Evolutionary conservation across 2,888 invertebrate species (phyloP).

Genomic region (Hydropsyche betteni): DNA sequence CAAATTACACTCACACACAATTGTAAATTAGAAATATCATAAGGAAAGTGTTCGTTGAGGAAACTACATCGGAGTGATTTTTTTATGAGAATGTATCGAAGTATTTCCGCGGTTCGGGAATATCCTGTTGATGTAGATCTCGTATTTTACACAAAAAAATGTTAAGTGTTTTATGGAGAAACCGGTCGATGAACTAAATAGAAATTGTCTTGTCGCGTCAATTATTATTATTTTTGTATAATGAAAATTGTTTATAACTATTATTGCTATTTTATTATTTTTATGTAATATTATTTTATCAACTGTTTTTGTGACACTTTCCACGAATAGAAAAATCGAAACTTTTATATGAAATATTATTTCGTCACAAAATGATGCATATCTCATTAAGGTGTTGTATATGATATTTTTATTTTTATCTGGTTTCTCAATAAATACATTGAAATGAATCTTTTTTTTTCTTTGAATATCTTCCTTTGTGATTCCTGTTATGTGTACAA

Average conservation of each 20-base stretch:
- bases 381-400: slow-evolving; percentile 23
- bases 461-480: background rate
- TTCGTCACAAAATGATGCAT: slow-evolving; percentile 39
- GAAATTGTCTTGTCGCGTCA: slow-evolving; percentile 8
- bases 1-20: too few species aligned
- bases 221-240: background rate
- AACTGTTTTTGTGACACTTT: slow-evolving; percentile 10
- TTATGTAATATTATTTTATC: background rate
- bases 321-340: background rate
- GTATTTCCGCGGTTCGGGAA: slow-evolving; percentile 24
- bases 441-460: slow-evolving; percentile 35
- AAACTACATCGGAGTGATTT: slow-evolving; percentile 2
- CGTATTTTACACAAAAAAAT: slow-evolving; percentile 46
- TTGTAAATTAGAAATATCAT: too few species aligned
- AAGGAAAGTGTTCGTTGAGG: too few species aligned
- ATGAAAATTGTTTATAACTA: slow-evolving; percentile 8
- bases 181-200: slow-evolving; percentile 37
- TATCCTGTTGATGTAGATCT: slow-evolving; percentile 41
- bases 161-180: slow-evolving; percentile 47
- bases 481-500: too few species aligned
- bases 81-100: slow-evolving; percentile 30
- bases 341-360: slow-evolving; percentile 51
- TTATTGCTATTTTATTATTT: background rate
- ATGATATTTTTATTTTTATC: slow-evolving; percentile 39
- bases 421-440: slow-evolving; percentile 50